Evolutionary conservation across 2,888 invertebrate genomes (phyloP).

Genomic region (Sicus ferrugineus): DNA sequence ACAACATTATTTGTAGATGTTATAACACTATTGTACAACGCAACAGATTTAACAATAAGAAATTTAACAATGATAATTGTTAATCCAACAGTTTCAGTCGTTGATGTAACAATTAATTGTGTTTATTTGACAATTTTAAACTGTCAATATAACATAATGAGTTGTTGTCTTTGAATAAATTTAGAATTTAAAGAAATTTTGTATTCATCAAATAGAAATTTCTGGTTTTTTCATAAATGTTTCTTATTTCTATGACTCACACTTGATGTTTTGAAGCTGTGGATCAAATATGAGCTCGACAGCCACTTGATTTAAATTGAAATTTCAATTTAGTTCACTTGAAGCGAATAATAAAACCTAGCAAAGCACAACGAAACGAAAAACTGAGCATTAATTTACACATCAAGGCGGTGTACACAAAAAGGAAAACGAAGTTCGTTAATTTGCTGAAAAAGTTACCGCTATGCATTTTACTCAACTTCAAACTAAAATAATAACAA

Average conservation of each 20-base stretch:
- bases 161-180: no score
- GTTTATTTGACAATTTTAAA: no score
- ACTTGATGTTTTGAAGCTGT: not conserved
- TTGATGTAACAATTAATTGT: not conserved
- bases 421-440: no score
- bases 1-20: no score
- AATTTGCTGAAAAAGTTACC: not conserved
- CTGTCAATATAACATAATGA: no score
- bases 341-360: constrained; percentile 29
- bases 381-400: constrained; percentile 39
- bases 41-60: not conserved
- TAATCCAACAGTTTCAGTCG: not conserved
- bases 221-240: not conserved
- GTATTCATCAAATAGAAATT: not conserved
- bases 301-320: constrained; percentile 35
- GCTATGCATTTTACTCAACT: not conserved
- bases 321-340: constrained; percentile 36
- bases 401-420: not conserved
- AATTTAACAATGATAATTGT: not conserved
- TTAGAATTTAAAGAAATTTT: no score
- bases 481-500: constrained; percentile 16
- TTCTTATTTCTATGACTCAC: not conserved
- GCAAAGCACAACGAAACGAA: constrained; percentile 18
- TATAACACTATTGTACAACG: not conserved
- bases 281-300: constrained; percentile 25